These are phyloP conservation scores for Taurulus bubalis DNA, from an alignment of 2,113 vertebrate genomes.

Conservation along the genomic window DNA sequence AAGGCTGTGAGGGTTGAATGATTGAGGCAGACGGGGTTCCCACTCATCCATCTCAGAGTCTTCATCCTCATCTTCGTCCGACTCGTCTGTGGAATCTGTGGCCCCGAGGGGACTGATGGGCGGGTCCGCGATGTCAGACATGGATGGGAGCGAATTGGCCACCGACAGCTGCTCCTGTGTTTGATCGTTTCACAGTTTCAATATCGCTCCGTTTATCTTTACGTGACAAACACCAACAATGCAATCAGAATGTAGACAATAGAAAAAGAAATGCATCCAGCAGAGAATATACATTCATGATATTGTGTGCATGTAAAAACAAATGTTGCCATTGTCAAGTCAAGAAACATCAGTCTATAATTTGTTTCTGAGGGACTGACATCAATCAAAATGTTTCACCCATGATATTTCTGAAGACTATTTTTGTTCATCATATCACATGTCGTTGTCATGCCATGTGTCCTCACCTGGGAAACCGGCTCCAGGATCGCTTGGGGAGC, in stretches of 20 bases:
- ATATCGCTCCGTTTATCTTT: not conserved
- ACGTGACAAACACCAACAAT: not conserved
- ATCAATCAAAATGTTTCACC: not conserved
- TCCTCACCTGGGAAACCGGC: constrained; percentile 85
- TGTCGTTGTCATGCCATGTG: not conserved
- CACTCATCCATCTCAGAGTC: constrained; percentile 96
- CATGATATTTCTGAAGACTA: not conserved
- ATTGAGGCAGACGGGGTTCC: constrained; percentile 89
- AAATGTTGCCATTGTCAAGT: not conserved
- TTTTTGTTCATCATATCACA: not conserved
- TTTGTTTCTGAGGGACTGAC: not conserved
- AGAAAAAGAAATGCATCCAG: not conserved
- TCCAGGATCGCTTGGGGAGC: constrained; percentile 87
- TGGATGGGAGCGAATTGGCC: constrained; percentile 87
- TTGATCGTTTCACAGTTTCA: not conserved
- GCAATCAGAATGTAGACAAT: not conserved
- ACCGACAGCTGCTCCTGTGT: constrained; percentile 87
- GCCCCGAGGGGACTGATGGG: constrained; percentile 89
- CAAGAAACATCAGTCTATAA: not conserved
- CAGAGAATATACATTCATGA: not conserved
- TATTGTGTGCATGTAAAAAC: not conserved
- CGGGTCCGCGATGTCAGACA: constrained; percentile 85
- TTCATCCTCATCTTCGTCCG: constrained; percentile 94
- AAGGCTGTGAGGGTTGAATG: constrained; percentile 93
- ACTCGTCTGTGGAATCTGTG: constrained; percentile 90